Percentiles rank a stretch among this genome's conserved stretches.
Conservation (phyloP, 2,797 vertebrate genomes). For the Anableps anableps region DNA sequence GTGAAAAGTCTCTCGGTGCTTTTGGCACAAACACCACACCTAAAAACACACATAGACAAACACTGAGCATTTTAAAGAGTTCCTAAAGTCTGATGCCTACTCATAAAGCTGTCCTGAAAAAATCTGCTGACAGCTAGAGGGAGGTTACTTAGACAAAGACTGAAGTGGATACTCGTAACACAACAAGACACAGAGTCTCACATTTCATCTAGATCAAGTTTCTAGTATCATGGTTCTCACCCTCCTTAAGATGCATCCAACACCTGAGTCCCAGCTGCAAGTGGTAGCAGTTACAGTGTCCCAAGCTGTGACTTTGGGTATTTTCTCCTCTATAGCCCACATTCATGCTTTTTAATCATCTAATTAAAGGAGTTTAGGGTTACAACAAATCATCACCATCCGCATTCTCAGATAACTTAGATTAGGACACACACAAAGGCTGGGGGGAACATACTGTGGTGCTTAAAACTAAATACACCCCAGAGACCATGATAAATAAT, state of each 20-base stretch:
- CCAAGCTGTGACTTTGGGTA: slow-evolving; percentile 39
- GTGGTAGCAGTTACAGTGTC: slow-evolving; percentile 30
- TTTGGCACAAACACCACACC: slow-evolving; percentile 85
- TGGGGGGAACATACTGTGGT: not conserved
- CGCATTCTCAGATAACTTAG: not conserved
- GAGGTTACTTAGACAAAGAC: slow-evolving; percentile 38
- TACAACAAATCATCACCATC: not conserved
- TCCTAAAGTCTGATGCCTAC: slow-evolving; percentile 25
- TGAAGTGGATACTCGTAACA: slow-evolving; percentile 1
- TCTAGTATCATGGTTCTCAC: slow-evolving; percentile 38
- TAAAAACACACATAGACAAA: slow-evolving; percentile 61
- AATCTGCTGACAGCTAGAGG: slow-evolving; percentile 17
- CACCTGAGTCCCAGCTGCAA: slow-evolving; percentile 49
- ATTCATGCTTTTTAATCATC: slow-evolving; percentile 33
- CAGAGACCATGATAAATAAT: not conserved
- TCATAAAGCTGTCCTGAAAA: slow-evolving; percentile 22
- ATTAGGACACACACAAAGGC: not conserved
- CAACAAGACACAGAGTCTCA: slow-evolving; percentile 40
- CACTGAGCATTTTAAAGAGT: slow-evolving; percentile 11
- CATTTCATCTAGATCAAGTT: slow-evolving; percentile 74
- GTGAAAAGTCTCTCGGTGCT: slow-evolving; percentile 81
- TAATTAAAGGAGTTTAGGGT: slow-evolving; percentile 21
- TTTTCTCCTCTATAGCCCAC: slow-evolving; percentile 20
- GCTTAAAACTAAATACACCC: not conserved
- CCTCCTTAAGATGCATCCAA: slow-evolving; percentile 62